Evolutionary conservation across 2,888 invertebrate genomes (phyloP).

Genomic region (Laspeyria flexula): DNA sequence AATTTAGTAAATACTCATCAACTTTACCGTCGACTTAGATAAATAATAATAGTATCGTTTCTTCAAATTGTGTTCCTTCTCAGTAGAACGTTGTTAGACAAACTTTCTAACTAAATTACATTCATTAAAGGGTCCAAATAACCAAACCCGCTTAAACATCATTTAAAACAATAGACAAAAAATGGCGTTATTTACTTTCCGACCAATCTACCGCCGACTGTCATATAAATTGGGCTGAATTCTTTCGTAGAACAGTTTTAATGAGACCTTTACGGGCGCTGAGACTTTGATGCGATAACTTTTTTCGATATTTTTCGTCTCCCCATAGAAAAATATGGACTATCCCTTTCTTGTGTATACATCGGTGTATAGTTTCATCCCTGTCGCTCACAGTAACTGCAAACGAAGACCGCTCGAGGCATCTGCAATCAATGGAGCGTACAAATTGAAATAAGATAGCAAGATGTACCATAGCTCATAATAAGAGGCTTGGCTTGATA

Average conservation of each 20-base stretch:
- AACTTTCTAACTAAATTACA: slow-evolving; percentile 28
- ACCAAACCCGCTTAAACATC: slow-evolving; percentile 45
- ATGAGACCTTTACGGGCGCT: slow-evolving; percentile 79
- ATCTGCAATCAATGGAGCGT: slow-evolving; percentile 85
- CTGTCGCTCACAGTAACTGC: slow-evolving; percentile 65
- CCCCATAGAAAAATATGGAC: slow-evolving; percentile 68
- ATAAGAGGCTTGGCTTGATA: slow-evolving; percentile 59
- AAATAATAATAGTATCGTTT: slow-evolving; percentile 14
- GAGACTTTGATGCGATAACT: slow-evolving; percentile 83
- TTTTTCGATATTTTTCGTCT: slow-evolving; percentile 81
- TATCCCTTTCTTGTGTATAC: slow-evolving; percentile 56
- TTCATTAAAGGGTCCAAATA: slow-evolving; percentile 24
- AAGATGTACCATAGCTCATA: slow-evolving; percentile 73
- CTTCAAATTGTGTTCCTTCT: slow-evolving; percentile 5
- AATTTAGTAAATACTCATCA: slow-evolving; percentile 26
- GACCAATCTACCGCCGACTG: slow-evolving; percentile 70
- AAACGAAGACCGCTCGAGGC: slow-evolving; percentile 75
- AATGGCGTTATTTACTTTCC: slow-evolving; percentile 76
- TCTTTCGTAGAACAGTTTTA: slow-evolving; percentile 82
- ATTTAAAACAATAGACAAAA: slow-evolving; percentile 69
- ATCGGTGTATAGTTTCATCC: slow-evolving; percentile 50
- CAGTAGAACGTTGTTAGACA: slow-evolving; percentile 8
- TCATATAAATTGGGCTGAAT: slow-evolving; percentile 81
- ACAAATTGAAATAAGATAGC: slow-evolving; percentile 85
- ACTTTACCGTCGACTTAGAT: slow-evolving; percentile 3